These are phyloP conservation scores for Pelecanus crispus DNA, from an alignment of 2,113 vertebrate genomes.

Conservation along the genomic window DNA sequence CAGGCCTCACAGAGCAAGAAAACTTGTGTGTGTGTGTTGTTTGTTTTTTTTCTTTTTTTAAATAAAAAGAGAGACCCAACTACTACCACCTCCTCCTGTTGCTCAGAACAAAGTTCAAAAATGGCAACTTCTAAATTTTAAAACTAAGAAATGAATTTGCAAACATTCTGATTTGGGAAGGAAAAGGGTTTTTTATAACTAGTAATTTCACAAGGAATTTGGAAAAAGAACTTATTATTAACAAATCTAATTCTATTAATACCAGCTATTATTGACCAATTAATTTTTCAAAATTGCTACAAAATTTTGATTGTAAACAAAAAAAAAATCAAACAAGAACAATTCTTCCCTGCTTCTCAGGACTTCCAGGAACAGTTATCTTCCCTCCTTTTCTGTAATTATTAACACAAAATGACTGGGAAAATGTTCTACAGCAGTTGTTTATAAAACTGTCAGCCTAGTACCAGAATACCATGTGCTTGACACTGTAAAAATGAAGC, in stretches of 20 bases:
- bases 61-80: neutral
- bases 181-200: neutral
- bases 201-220: neutral
- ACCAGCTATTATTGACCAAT: neutral
- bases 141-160: neutral
- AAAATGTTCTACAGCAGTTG: neutral
- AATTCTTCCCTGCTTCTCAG: neutral
- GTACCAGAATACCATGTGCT: neutral
- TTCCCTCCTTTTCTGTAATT: neutral
- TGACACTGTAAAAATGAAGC: neutral
- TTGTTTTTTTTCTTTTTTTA: neutral
- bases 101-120: neutral
- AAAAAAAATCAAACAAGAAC: neutral
- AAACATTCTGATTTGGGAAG: neutral
- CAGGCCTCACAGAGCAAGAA: neutral
- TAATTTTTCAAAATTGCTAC: neutral
- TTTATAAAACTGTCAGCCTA: neutral
- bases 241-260: neutral
- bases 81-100: neutral
- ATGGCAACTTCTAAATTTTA: neutral
- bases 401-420: neutral
- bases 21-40: too few species aligned
- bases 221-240: neutral
- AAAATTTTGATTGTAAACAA: neutral
- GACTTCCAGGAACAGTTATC: neutral